Conservation (phyloP, 2,113 vertebrate genomes). For the Bos taurus region ARS-UCD2.0 NC_037334.1:110392501-110393000, state of each 20-base stretch:
- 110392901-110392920: neutral
- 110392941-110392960: neutral
- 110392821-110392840: neutral
- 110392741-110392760: conserved; percentile 20
- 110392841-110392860: neutral
- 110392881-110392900: neutral
- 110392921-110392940: neutral
- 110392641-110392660: neutral
- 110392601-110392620: neutral
- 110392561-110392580: neutral
- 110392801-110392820: neutral
- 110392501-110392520: conserved; percentile 35
- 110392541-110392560: neutral
- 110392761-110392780: neutral
- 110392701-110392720: neutral
- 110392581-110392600: neutral
- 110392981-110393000: accelerated
- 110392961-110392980: accelerated
- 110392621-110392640: neutral
- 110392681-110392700: neutral
- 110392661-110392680: neutral
- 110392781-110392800: neutral
- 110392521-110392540: neutral
- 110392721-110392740: neutral
- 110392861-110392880: neutral